Base-by-base conservation (phyloP, 2,797 vertebrate species). In the Hylomyscus alleni region DNA sequence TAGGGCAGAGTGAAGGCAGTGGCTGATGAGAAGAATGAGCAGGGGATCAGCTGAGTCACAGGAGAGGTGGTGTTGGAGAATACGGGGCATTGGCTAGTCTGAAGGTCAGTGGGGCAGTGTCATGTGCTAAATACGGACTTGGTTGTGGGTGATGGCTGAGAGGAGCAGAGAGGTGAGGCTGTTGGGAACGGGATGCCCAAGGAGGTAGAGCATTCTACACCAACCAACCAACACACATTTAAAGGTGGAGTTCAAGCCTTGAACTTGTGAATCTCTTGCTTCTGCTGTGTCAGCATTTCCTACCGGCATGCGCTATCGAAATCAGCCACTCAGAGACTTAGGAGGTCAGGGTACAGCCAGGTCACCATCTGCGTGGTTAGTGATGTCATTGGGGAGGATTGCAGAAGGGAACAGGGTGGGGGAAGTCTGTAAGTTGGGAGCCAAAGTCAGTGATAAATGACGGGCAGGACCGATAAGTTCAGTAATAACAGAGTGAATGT, bases 381-480 rank as follows among this genome's bases (percentile, higher is more conserved):
- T 95, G 96, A 92, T 67, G 96, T 93, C 96, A 90, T 12, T 17
- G 10, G n/a, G 90, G 82, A 87, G 65, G 84, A 34, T 14, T 0
- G 5, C 62, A 91, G 78, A 86, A 86, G 47, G 22, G 40, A 62
- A 40, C 0, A 0, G 44, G 24, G 93, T 17, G 47, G 19, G 82
- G 83, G 56, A 89, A 67, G 62, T 54, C 87, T 54, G n/a, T 22
- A 44, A 34, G 60, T 73, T 19, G 34, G 84, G 40, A 77, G 94
- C 91, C 77, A 26, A 34, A 31, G 72, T 72, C 93, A 50, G n/a
- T 69, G 89, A 84, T 73, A 93, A 76, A 92, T 44, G 26, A 65
- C 3, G 2, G 76, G 37, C n/a, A 19, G 77, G 95, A 81, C 73
- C 88, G 26, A 29, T 19, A 13, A 47, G 58, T 37, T 75, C 47